Evolutionary conservation across 2,888 invertebrate genomes (phyloP).

Genomic region (Pterobdella sp.): DNA sequence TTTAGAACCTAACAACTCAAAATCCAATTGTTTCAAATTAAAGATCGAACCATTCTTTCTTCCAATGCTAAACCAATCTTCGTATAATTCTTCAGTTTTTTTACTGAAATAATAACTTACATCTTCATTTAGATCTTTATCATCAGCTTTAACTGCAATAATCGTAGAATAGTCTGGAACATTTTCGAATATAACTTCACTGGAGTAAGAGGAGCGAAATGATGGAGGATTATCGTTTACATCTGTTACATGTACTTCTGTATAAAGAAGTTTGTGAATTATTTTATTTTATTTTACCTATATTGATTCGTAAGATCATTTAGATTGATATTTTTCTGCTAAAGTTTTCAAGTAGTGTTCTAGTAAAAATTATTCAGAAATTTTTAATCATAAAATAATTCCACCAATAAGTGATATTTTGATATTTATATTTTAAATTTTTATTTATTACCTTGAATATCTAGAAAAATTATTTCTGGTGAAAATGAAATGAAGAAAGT

Average conservation of each 20-base stretch:
- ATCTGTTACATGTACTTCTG: constrained; percentile 3
- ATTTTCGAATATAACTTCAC: neutral
- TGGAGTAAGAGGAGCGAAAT: constrained; percentile 1
- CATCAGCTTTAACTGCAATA: neutral
- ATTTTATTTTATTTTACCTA: no score
- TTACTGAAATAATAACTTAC: neutral
- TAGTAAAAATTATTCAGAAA: no score
- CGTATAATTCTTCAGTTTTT: neutral
- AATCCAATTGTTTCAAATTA: neutral
- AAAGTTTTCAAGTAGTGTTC: no score
- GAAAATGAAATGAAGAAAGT: no score
- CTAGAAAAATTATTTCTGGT: no score
- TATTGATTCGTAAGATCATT: no score
- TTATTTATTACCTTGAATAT: no score
- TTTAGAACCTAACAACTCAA: neutral
- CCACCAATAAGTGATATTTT: no score
- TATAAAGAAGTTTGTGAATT: no score
- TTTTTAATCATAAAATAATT: no score
- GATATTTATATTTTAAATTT: no score
- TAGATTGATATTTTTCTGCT: no score
- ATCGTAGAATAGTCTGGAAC: neutral
- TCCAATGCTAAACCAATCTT: neutral
- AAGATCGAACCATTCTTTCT: neutral
- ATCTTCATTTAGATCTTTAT: neutral
- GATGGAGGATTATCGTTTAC: constrained; percentile 2